Evolutionary conservation across 2,797 vertebrate species (phyloP).

Genomic region (Kryptopterus vitreolus): DNA sequence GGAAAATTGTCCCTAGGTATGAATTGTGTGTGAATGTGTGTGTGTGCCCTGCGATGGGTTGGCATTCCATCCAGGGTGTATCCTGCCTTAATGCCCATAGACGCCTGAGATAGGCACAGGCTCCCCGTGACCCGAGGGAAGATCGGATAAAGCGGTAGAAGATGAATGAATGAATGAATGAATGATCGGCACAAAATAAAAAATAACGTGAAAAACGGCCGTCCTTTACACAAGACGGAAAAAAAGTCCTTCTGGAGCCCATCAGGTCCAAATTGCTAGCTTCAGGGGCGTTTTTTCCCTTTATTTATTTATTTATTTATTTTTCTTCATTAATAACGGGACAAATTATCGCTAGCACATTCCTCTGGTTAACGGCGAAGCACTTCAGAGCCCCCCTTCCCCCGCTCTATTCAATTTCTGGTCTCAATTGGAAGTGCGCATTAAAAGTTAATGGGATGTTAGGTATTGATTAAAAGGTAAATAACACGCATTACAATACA

Average conservation of each 20-base stretch:
- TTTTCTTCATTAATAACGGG: slow-evolving; percentile 47
- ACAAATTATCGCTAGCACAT: slow-evolving; percentile 36
- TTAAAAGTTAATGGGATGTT: slow-evolving; percentile 78
- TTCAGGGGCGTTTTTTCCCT: slow-evolving; percentile 8
- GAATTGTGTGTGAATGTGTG: no score
- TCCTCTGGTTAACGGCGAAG: slow-evolving; percentile 64
- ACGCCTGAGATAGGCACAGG: no score
- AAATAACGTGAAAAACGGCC: background rate
- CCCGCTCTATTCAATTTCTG: slow-evolving; percentile 77
- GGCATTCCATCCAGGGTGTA: no score
- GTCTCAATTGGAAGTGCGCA: slow-evolving; percentile 73
- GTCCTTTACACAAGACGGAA: background rate
- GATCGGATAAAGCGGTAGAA: no score
- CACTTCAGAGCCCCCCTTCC: slow-evolving; percentile 69
- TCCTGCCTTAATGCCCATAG: no score
- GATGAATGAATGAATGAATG: no score
- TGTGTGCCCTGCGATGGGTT: no score
- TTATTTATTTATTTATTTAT: no score
- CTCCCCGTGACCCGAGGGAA: no score
- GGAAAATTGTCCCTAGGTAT: no score
- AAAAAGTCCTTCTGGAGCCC: background rate
- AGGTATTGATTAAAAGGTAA: slow-evolving; percentile 78
- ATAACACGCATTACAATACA: slow-evolving; percentile 75
- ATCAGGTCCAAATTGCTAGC: slow-evolving; percentile 2
- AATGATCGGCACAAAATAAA: no score